These are phyloP conservation scores for Platycnemis pennipes DNA, from an alignment of 2,888 invertebrate genomes.

Conservation along the genomic window DNA sequence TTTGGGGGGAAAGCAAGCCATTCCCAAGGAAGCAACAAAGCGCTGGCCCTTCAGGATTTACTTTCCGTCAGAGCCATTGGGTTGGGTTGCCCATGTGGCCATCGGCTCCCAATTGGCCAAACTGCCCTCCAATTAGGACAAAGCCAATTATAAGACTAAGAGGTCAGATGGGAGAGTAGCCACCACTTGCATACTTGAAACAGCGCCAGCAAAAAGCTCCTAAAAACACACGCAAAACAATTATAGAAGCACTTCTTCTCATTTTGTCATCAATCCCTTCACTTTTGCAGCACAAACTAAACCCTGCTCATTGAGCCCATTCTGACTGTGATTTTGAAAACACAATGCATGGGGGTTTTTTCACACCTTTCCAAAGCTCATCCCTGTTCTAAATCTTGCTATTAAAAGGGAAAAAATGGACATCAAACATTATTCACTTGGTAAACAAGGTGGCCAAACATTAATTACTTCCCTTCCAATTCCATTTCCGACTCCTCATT, in stretches of 20 bases:
- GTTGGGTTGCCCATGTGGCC: slow-evolving; percentile 32
- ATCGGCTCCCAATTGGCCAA: slow-evolving; percentile 57
- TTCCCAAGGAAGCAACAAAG: slow-evolving; percentile 67
- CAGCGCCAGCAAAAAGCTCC: slow-evolving; percentile 79
- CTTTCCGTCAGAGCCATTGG: slow-evolving; percentile 56
- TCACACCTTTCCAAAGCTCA: slow-evolving; percentile 53
- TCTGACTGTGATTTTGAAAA: slow-evolving; percentile 77
- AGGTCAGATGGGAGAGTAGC: slow-evolving; percentile 65
- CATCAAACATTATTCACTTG: slow-evolving; percentile 64
- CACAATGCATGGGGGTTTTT: slow-evolving; percentile 75
- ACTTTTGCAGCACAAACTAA: slow-evolving; percentile 71
- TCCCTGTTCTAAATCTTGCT: slow-evolving; percentile 75
- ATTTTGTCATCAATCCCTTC: slow-evolving; percentile 73
- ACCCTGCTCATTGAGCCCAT: slow-evolving; percentile 73
- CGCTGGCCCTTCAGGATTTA: slow-evolving; percentile 49
- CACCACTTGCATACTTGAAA: slow-evolving; percentile 64
- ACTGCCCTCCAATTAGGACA: slow-evolving; percentile 45
- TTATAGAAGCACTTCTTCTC: slow-evolving; percentile 68
- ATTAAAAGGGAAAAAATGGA: slow-evolving; percentile 72
- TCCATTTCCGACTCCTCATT: slow-evolving; percentile 53
- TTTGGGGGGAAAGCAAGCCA: slow-evolving; percentile 66
- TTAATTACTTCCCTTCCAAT: slow-evolving; percentile 51
- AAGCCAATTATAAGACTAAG: slow-evolving; percentile 60
- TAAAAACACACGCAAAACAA: slow-evolving; percentile 79
- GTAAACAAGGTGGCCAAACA: slow-evolving; percentile 59